These are phyloP conservation scores for Columba guinea DNA, from an alignment of 2,797 vertebrate species.

Conservation along the genomic window DNA sequence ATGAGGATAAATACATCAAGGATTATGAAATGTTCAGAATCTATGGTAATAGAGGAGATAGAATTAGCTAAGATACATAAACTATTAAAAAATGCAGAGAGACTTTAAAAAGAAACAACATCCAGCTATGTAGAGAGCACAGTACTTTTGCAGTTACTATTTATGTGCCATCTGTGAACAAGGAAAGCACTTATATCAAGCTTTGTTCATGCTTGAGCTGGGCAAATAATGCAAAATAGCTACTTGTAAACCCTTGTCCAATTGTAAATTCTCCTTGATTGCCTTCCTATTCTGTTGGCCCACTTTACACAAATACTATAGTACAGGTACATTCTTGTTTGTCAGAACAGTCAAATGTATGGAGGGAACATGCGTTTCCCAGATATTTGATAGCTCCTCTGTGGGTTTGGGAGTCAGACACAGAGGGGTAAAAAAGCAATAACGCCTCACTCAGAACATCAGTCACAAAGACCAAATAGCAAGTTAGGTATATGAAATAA, in stretches of 20 bases:
- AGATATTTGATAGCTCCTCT: neutral
- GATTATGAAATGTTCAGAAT: neutral
- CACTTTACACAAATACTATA: neutral
- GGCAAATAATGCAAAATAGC: slow-evolving; percentile 27
- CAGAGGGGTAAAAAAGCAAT: neutral
- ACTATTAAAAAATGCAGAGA: neutral
- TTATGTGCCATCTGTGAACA: slow-evolving; percentile 20
- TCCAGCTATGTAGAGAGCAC: neutral
- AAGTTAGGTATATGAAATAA: neutral
- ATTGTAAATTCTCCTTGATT: slow-evolving; percentile 22
- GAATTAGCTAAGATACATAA: neutral
- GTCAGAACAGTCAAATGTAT: neutral
- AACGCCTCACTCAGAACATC: neutral
- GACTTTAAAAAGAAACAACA: slow-evolving; percentile 1
- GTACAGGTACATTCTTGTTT: neutral
- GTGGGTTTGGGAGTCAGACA: neutral
- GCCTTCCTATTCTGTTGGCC: neutral
- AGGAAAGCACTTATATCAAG: slow-evolving; percentile 29
- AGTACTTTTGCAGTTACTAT: slow-evolving; percentile 1
- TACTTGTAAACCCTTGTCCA: neutral
- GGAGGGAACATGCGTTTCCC: neutral
- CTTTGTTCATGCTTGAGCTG: neutral
- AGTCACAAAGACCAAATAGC: neutral
- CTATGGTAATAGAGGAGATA: neutral
- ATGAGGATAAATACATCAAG: neutral